These are phyloP conservation scores for Hyles euphorbiae DNA, from an alignment of 1,140 invertebrate species.

Conservation along the genomic window DNA sequence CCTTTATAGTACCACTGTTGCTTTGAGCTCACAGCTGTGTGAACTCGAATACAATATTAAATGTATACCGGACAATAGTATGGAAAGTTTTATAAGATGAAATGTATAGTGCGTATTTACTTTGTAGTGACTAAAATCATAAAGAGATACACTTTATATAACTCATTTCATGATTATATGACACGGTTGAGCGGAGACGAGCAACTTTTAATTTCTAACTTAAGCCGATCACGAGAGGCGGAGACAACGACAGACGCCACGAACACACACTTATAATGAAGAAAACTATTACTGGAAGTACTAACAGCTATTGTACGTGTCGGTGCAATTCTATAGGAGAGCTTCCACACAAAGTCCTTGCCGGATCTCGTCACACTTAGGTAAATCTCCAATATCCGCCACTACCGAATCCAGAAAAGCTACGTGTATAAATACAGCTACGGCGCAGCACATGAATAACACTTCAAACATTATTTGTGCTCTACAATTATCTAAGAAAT, in stretches of 20 bases:
- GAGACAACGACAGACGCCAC: no score
- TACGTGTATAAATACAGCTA: slow-evolving; percentile 15
- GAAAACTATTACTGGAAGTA: slow-evolving; percentile 44
- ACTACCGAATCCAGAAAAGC: slow-evolving; percentile 29
- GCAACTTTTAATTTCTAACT: no score
- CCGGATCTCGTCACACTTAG: slow-evolving; percentile 54
- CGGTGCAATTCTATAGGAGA: slow-evolving; percentile 33
- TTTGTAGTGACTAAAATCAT: no score
- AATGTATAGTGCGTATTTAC: no score
- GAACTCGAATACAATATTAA: slow-evolving; percentile 1
- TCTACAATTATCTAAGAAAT: no score
- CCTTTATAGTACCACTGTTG: neutral
- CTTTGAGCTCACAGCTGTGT: neutral
- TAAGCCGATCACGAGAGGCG: no score
- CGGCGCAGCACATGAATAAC: slow-evolving; percentile 12
- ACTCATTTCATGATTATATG: no score
- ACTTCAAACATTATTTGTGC: slow-evolving; percentile 3
- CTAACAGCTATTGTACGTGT: slow-evolving; percentile 36
- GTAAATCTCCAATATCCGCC: slow-evolving; percentile 63
- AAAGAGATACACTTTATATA: no score
- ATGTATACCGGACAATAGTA: neutral
- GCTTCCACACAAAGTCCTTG: slow-evolving; percentile 45
- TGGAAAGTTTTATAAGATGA: neutral
- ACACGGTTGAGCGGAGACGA: no score
- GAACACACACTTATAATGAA: slow-evolving; percentile 12